phyloP scores from a whole-genome alignment of 2,888 invertebrate species.

The Coenonympha glycerion region DNA sequence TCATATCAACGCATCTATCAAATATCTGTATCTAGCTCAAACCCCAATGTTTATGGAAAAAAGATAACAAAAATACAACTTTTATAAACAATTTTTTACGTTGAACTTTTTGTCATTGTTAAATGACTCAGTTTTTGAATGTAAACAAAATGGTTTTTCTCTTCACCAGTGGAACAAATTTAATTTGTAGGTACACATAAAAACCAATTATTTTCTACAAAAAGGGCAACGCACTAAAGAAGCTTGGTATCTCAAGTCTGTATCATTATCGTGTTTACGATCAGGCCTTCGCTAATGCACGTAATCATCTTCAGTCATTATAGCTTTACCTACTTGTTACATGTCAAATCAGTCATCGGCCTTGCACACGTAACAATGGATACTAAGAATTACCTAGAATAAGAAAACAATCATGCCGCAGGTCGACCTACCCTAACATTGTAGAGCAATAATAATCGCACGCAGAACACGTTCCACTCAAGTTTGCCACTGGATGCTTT shows the following conservation, averaged over 20 bases:
- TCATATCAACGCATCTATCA: background rate
- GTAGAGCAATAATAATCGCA: background rate
- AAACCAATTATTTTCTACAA: background rate
- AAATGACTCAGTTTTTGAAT: background rate
- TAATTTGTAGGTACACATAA: too few species aligned
- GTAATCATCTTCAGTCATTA: slow-evolving; percentile 31
- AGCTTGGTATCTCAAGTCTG: background rate
- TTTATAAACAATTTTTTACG: background rate
- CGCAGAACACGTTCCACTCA: too few species aligned
- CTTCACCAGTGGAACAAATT: background rate
- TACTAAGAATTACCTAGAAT: slow-evolving; percentile 18
- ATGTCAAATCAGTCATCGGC: slow-evolving; percentile 40
- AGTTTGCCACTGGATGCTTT: too few species aligned
- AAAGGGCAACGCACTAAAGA: background rate
- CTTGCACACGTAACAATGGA: slow-evolving; percentile 43
- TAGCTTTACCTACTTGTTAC: slow-evolving; percentile 39
- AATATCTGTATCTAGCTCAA: background rate
- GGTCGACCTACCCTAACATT: slow-evolving; percentile 26
- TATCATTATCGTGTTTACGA: background rate
- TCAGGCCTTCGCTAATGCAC: slow-evolving; percentile 18
- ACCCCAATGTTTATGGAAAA: background rate
- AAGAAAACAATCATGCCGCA: slow-evolving; percentile 19
- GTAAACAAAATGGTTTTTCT: slow-evolving; percentile 5
- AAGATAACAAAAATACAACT: background rate
- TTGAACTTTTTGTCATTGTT: background rate